Evolutionary conservation across 2,888 invertebrate species (phyloP).

Genomic region (Protodeltote pygarga): DNA sequence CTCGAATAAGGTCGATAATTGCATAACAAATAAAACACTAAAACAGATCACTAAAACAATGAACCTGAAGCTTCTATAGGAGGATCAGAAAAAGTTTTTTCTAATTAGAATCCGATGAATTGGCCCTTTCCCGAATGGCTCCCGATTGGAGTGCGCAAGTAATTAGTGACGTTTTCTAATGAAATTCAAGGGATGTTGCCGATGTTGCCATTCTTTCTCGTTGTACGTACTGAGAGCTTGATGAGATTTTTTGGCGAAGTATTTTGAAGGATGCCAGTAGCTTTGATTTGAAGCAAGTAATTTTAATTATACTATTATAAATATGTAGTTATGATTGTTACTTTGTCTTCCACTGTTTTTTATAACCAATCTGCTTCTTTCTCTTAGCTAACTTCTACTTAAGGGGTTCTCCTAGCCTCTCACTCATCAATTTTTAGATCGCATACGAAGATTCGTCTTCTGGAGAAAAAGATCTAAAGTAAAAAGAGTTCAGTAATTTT

Average conservation of each 20-base stretch:
- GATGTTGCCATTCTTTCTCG: conserved; percentile 21
- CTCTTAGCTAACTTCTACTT: too few relatives aligned
- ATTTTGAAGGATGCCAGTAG: neutral
- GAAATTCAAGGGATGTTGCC: conserved; percentile 34
- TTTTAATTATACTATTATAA: too few relatives aligned
- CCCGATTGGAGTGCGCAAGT: conserved; percentile 33
- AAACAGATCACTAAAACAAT: conserved; percentile 39
- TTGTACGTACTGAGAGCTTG: conserved; percentile 30
- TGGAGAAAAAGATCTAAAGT: too few relatives aligned
- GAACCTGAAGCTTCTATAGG: conserved; percentile 32
- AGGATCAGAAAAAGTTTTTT: conserved; percentile 52
- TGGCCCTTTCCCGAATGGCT: conserved; percentile 37
- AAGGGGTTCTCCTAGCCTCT: too few relatives aligned
- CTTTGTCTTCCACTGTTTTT: too few relatives aligned
- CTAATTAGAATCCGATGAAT: conserved; percentile 53
- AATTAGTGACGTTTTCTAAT: conserved; percentile 48
- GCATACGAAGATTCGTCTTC: too few relatives aligned
- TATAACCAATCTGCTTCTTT: too few relatives aligned
- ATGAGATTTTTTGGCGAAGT: conserved; percentile 14
- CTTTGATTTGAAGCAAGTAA: conserved; percentile 9
- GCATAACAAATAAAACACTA: conserved; percentile 33
- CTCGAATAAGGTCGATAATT: conserved; percentile 32
- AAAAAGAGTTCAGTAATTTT: too few relatives aligned
- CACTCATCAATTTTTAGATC: too few relatives aligned
- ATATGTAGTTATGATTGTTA: too few relatives aligned